Evolutionary conservation across 2,113 vertebrate species (phyloP).

Genomic region (Pedetes capensis): DNA sequence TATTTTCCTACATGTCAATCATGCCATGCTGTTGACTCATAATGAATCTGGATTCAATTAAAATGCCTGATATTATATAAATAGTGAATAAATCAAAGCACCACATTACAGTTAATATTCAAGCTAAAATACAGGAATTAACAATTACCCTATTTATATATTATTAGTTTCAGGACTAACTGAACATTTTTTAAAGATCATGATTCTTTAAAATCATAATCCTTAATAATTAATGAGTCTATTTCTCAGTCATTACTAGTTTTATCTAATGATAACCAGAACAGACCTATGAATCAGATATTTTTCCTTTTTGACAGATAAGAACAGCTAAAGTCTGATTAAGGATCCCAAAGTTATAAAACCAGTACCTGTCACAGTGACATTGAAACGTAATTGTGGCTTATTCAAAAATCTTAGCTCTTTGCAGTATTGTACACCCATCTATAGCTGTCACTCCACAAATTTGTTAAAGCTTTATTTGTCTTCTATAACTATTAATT

Average conservation of each 20-base stretch:
- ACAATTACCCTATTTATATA: neutral
- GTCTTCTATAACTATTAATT: neutral
- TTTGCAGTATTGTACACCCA: neutral
- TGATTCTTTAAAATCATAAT: slow-evolving; percentile 32
- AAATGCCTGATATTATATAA: slow-evolving; percentile 40
- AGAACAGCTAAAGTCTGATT: neutral
- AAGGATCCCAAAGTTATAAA: neutral
- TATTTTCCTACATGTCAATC: slow-evolving; percentile 41
- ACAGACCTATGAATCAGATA: neutral
- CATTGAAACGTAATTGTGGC: neutral
- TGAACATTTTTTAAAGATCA: neutral
- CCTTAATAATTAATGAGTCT: neutral
- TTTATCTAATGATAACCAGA: neutral
- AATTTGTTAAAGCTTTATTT: neutral
- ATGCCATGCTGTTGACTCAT: slow-evolving; percentile 36
- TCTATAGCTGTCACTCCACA: neutral
- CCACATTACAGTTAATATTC: neutral
- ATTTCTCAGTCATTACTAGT: neutral
- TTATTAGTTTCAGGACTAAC: neutral
- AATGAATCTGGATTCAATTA: slow-evolving; percentile 5
- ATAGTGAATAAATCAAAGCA: slow-evolving; percentile 11
- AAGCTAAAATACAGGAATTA: neutral
- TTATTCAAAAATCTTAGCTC: slow-evolving; percentile 3
- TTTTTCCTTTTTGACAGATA: neutral
- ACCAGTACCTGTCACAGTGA: neutral